Evolutionary conservation across 23 tunicate genomes (phyloP).

Genomic region (Botrylloides violaceus): DNA sequence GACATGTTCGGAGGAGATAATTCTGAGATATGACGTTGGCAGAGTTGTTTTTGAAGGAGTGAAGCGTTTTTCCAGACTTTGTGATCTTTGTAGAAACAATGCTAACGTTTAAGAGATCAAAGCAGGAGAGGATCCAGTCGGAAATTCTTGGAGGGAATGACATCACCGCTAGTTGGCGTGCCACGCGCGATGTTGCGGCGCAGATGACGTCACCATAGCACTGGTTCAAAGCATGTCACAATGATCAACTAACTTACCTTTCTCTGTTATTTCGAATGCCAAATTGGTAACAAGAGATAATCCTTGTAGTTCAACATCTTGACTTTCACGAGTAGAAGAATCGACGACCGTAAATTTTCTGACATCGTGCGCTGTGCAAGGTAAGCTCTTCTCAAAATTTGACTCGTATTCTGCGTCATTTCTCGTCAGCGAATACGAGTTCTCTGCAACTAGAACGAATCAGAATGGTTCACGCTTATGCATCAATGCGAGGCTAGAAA

Average conservation of each 20-base stretch:
- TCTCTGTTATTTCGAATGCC: not conserved
- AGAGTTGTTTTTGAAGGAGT: conserved; percentile 12
- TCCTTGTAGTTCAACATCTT: not conserved
- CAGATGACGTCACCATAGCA: no score
- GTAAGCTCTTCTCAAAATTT: not conserved
- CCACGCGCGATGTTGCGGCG: no score
- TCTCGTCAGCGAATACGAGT: not conserved
- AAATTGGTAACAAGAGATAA: not conserved
- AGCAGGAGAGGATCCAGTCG: no score
- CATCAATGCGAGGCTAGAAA: no score
- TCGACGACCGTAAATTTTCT: not conserved
- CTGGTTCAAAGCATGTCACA: no score
- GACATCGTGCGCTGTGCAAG: not conserved
- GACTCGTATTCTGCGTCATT: not conserved
- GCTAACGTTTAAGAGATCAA: no score
- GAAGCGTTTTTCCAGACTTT: no score
- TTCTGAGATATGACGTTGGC: conserved; percentile 8
- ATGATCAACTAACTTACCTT: not conserved
- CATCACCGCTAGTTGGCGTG: no score
- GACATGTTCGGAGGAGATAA: conserved; percentile 9
- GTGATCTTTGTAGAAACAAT: no score
- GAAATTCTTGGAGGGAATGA: no score
- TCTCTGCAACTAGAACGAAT: not conserved
- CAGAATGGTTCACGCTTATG: no score
- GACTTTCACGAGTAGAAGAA: not conserved